Evolutionary conservation across 2,888 invertebrate genomes (phyloP).

Genomic region (Dioctria linearis): DNA sequence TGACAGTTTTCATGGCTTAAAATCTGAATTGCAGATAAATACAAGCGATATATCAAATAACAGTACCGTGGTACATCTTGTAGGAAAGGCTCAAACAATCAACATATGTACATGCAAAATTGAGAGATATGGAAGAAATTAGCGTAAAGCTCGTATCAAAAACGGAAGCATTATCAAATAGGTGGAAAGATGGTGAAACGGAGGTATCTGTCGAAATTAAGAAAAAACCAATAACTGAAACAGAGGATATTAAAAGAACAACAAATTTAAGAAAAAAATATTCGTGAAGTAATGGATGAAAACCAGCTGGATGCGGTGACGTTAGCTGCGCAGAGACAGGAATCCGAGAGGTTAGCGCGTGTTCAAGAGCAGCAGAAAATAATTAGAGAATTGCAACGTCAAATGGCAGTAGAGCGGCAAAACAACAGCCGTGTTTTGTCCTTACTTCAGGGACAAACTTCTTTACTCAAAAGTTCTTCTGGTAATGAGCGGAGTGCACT

Average conservation of each 20-base stretch:
- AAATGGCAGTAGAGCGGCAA: conserved; percentile 82
- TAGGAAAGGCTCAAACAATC: conserved; percentile 63
- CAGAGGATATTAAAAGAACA: conserved; percentile 61
- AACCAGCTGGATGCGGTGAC: conserved; percentile 94
- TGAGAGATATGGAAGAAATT: conserved; percentile 77
- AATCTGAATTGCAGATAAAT: no score
- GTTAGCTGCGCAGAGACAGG: conserved; percentile 91
- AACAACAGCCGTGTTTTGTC: conserved; percentile 79
- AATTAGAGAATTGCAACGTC: conserved; percentile 85
- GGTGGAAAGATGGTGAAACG: conserved; percentile 39
- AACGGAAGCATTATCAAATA: neutral
- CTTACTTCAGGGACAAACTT: conserved; percentile 79
- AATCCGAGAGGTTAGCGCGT: conserved; percentile 87
- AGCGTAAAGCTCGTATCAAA: conserved; percentile 71
- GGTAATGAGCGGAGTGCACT: conserved; percentile 59
- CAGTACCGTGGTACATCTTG: no score
- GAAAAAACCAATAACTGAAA: conserved; percentile 63
- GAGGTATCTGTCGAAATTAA: conserved; percentile 71
- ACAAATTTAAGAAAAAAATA: conserved; percentile 85
- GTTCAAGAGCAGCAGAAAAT: conserved; percentile 90
- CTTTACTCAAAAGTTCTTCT: conserved; percentile 70
- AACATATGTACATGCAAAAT: conserved; percentile 77
- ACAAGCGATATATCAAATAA: no score
- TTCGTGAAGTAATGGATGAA: conserved; percentile 94
- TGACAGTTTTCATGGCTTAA: no score